Conservation (phyloP, 2,113 vertebrate genomes). For the Motacilla alba region DNA sequence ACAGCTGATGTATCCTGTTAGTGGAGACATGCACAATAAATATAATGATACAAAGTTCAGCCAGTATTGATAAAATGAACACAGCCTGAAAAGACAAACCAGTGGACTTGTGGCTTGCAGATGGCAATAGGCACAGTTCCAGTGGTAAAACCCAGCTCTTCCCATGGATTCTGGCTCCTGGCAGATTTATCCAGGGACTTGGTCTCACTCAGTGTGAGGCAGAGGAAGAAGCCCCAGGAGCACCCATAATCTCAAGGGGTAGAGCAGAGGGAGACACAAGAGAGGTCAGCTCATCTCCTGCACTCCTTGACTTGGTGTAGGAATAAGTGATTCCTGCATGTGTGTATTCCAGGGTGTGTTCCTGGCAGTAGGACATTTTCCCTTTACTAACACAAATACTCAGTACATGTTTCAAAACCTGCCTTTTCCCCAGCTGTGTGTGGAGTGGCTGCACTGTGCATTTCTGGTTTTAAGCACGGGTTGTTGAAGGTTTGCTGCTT, state of each 20-base stretch:
- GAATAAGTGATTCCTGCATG: rapidly evolving
- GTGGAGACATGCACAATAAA: not conserved
- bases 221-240: not conserved
- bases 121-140: not conserved
- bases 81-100: not conserved
- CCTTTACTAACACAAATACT: not conserved
- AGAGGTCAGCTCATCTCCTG: not conserved
- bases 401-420: not conserved
- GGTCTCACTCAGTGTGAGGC: rapidly evolving
- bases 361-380: not conserved
- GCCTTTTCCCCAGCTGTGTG: not conserved
- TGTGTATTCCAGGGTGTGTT: not conserved
- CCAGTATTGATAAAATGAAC: not conserved
- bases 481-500: not conserved
- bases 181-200: not conserved
- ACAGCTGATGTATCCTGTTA: not conserved
- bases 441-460: not conserved
- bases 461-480: not conserved
- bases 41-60: not conserved
- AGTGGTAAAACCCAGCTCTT: not conserved
- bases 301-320: no score
- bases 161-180: not conserved
- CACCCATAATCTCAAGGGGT: not conserved
- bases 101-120: not conserved
- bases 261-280: rapidly evolving